These are phyloP conservation scores for Gasterosteus nipponicus DNA, from an alignment of 2,113 vertebrate genomes.

Conservation along the genomic window DNA sequence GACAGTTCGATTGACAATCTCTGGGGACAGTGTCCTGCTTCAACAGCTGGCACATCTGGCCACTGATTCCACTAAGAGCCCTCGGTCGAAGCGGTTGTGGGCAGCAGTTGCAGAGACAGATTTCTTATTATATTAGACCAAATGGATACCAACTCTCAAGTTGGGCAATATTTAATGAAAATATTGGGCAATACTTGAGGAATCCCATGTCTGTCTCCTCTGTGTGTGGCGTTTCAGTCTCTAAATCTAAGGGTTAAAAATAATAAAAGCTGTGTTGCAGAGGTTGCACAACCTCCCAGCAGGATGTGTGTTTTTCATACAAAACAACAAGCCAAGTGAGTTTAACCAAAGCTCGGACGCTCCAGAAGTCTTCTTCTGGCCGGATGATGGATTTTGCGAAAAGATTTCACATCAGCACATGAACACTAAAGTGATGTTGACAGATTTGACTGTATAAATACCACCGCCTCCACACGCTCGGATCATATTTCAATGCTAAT, in stretches of 20 bases:
- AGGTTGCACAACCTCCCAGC: slow-evolving; percentile 51
- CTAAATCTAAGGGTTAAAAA: slow-evolving; percentile 5
- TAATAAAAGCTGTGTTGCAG: slow-evolving; percentile 33
- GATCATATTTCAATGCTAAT: background rate
- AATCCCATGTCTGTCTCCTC: slow-evolving; percentile 20
- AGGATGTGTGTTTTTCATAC: slow-evolving; percentile 55
- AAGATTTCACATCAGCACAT: slow-evolving; percentile 39
- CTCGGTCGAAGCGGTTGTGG: slow-evolving; percentile 6
- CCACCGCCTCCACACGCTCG: slow-evolving; percentile 14
- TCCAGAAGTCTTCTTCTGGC: slow-evolving; percentile 34
- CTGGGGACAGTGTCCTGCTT: slow-evolving; percentile 36
- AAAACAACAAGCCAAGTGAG: slow-evolving; percentile 41
- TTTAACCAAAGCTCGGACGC: slow-evolving; percentile 36
- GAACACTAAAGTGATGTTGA: slow-evolving; percentile 29
- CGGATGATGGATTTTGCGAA: slow-evolving; percentile 23
- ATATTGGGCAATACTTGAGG: slow-evolving; percentile 13
- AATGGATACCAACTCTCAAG: slow-evolving; percentile 34
- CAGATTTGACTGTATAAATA: slow-evolving; percentile 45
- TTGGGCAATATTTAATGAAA: slow-evolving; percentile 22
- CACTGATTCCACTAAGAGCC: slow-evolving; percentile 38
- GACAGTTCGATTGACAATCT: slow-evolving; percentile 41
- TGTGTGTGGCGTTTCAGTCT: slow-evolving; percentile 15
- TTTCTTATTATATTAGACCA: slow-evolving; percentile 31
- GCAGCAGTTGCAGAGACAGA: slow-evolving; percentile 31
- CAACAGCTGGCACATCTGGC: slow-evolving; percentile 56